Conservation (phyloP, 2,888 invertebrate species). For the Mesoligia furuncula region DNA sequence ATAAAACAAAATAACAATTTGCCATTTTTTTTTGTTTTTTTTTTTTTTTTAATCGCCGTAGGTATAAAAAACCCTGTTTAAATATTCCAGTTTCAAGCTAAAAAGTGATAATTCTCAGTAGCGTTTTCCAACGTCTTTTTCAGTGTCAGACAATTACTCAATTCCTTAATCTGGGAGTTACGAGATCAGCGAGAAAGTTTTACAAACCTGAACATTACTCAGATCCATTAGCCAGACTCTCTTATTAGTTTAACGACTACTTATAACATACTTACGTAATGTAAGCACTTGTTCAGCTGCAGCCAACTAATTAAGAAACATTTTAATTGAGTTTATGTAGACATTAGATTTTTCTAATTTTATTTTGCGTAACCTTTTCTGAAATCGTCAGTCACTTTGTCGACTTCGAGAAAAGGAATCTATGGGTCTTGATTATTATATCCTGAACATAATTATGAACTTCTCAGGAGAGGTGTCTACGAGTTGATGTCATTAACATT, state of each 20-base stretch:
- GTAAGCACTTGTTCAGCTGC: constrained; percentile 7
- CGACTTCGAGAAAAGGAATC: neutral
- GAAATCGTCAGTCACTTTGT: neutral
- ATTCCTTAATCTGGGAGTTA: neutral
- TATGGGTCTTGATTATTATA: too few species aligned
- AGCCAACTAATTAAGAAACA: constrained; percentile 17
- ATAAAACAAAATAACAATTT: too few species aligned
- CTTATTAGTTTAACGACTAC: constrained; percentile 25
- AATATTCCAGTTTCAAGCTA: neutral
- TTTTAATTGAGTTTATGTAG: constrained; percentile 40
- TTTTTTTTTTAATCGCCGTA: too few species aligned
- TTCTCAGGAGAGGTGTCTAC: too few species aligned
- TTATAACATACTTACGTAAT: constrained; percentile 39
- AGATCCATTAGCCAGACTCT: constrained; percentile 18
- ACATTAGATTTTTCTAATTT: constrained; percentile 23
- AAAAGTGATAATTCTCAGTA: neutral
- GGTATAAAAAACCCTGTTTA: neutral
- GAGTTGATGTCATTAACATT: neutral
- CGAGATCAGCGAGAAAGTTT: constrained; percentile 29
- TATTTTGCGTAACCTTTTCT: constrained; percentile 19
- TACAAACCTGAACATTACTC: constrained; percentile 8
- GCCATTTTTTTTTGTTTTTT: too few species aligned
- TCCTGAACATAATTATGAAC: too few species aligned
- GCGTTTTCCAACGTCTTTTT: too few species aligned
- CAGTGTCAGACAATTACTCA: neutral